Evolutionary conservation across 1,140 invertebrate genomes (phyloP).

Genomic region (Oreohelix idahoensis): DNA sequence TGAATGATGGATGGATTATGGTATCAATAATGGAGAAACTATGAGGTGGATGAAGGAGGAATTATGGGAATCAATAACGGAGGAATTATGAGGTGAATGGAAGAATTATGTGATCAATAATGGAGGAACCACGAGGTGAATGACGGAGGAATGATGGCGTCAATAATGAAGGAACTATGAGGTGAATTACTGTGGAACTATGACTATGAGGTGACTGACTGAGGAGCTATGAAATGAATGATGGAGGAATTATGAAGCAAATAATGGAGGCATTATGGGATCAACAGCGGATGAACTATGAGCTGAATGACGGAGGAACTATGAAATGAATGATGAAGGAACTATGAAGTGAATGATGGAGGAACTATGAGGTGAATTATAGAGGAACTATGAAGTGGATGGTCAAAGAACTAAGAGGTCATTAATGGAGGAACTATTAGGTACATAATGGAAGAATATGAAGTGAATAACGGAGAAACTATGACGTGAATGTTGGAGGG

Average conservation of each 20-base stretch:
- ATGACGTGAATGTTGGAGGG: background rate
- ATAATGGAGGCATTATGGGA: background rate
- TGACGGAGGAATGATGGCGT: too few relatives aligned
- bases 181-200: background rate
- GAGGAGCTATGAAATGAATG: too few relatives aligned
- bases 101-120: background rate
- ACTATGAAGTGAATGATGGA: background rate
- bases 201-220: background rate
- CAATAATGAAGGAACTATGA: background rate
- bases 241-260: background rate
- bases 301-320: background rate
- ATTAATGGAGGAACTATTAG: background rate
- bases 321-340: background rate
- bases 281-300: background rate
- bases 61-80: background rate
- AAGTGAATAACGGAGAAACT: background rate
- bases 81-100: background rate
- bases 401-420: background rate
- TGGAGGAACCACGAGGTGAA: background rate
- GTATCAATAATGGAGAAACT: background rate
- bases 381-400: background rate
- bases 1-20: background rate
- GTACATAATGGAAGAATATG: background rate
- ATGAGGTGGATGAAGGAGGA: background rate
- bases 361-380: background rate